Conservation (phyloP, 2,113 vertebrate species). For the Pedionomus torquatus region DNA sequence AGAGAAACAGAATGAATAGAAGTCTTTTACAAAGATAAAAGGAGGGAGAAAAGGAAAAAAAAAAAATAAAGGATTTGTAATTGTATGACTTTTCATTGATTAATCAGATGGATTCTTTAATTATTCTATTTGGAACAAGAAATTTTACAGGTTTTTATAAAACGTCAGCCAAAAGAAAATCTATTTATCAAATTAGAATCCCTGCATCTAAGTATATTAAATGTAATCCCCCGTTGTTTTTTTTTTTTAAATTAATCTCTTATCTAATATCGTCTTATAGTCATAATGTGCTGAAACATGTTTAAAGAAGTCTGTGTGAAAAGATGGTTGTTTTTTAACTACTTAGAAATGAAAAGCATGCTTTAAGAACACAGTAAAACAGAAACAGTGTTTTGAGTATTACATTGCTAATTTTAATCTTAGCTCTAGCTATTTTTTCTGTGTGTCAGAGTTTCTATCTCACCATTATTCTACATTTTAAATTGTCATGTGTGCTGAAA, state of each 20-base stretch:
- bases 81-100: background rate
- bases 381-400: background rate
- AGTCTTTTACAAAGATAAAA: background rate
- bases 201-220: background rate
- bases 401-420: background rate
- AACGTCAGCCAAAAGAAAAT: background rate
- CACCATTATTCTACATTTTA: background rate
- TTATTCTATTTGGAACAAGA: background rate
- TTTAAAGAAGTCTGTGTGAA: background rate
- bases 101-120: background rate
- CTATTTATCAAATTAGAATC: background rate
- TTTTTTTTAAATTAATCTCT: background rate
- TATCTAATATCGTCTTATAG: background rate
- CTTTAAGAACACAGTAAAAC: background rate
- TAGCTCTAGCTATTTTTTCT: background rate
- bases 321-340: background rate
- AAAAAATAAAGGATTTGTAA: background rate
- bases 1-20: background rate
- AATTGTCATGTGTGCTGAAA: background rate
- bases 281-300: background rate
- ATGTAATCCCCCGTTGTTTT: background rate
- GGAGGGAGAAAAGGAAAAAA: fast-evolving
- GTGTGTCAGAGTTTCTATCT: background rate
- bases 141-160: background rate
- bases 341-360: background rate